These are phyloP conservation scores for Pantherophis guttatus DNA, from an alignment of 2,113 vertebrate genomes.

Conservation along the genomic window DNA sequence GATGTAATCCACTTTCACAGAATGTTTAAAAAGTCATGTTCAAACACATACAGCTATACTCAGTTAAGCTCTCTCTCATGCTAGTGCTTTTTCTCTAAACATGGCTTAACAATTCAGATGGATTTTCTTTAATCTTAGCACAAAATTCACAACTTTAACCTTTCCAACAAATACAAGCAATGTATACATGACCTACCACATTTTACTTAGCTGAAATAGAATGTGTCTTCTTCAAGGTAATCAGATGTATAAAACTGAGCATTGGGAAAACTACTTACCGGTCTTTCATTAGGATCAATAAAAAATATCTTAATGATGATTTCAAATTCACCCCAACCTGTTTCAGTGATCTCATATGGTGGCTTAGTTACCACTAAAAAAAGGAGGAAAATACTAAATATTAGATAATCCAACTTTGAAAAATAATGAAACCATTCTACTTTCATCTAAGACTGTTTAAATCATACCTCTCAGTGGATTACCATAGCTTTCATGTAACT, in stretches of 20 bases:
- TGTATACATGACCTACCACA: background rate
- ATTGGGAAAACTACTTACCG: constrained; percentile 76
- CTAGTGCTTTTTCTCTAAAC: background rate
- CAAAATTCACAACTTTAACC: background rate
- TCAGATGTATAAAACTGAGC: background rate
- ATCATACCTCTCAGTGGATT: constrained; percentile 91
- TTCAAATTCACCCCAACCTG: constrained; percentile 99
- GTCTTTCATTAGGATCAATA: constrained; percentile 96
- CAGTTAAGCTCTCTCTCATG: background rate
- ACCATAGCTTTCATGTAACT: constrained; percentile 95
- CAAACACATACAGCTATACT: background rate
- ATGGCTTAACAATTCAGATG: background rate
- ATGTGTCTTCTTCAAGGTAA: background rate
- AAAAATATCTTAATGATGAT: constrained; percentile 99
- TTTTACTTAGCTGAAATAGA: background rate
- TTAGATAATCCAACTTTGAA: constrained; percentile 6
- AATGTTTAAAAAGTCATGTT: background rate
- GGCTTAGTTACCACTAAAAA: constrained; percentile 95
- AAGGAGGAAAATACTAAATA: background rate
- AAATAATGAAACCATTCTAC: background rate
- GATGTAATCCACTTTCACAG: background rate
- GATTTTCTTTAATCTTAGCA: background rate
- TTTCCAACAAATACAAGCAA: background rate
- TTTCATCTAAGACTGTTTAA: background rate
- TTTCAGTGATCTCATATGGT: constrained; percentile 97